Conservation (phyloP, 2,888 invertebrate genomes). For the Drosophila setosimentum region DNA sequence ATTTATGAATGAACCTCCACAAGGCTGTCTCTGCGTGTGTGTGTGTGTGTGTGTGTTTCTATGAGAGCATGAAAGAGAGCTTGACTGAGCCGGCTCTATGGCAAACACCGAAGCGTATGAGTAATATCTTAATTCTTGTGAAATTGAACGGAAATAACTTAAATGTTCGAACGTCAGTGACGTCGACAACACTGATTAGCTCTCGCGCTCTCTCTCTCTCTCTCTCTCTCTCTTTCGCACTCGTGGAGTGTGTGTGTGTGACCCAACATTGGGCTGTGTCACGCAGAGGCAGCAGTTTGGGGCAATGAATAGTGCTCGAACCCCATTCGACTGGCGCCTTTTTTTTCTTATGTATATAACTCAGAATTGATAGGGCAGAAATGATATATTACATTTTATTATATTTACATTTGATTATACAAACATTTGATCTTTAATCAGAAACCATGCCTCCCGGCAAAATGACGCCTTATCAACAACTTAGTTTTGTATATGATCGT, state of each 20-base stretch:
- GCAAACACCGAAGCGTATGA: slow-evolving; percentile 77
- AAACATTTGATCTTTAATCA: no score
- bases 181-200: slow-evolving; percentile 25
- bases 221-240: background rate
- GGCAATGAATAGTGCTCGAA: slow-evolving; percentile 39
- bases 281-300: background rate
- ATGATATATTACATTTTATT: no score
- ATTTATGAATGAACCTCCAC: slow-evolving; percentile 71
- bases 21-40: background rate
- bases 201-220: no score
- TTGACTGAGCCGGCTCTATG: slow-evolving; percentile 31
- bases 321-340: background rate
- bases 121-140: slow-evolving; percentile 81
- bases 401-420: no score
- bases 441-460: background rate
- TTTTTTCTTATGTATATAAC: background rate
- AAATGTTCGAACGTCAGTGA: slow-evolving; percentile 55
- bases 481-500: background rate
- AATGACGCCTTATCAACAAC: slow-evolving; percentile 18
- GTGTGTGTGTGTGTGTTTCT: slow-evolving; percentile 16
- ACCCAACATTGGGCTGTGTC: slow-evolving; percentile 26
- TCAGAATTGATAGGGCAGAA: slow-evolving; percentile 29
- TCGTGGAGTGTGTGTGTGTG: slow-evolving; percentile 8
- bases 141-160: slow-evolving; percentile 83
- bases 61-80: slow-evolving; percentile 45